Conservation (phyloP, 2,113 vertebrate species). For the Syngnathoides biaculeatus region DNA sequence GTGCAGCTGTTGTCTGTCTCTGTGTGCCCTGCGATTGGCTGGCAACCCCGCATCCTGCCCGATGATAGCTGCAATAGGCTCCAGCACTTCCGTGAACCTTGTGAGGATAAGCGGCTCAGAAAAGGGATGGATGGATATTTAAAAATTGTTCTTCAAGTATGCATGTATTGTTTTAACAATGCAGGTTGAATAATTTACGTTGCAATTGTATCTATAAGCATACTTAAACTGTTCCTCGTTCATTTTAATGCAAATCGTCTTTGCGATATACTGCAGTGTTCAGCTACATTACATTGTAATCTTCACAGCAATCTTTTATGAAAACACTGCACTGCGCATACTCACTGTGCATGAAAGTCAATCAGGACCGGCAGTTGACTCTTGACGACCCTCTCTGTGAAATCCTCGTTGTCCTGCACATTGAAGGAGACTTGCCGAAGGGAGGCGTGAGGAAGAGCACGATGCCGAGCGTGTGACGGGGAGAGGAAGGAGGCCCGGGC, state of each 20-base stretch:
- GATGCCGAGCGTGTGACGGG: conserved; percentile 31
- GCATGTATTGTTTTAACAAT: too few species aligned
- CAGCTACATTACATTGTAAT: neutral
- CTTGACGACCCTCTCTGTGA: conserved; percentile 90
- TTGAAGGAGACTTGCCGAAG: conserved; percentile 78
- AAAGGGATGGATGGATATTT: too few species aligned
- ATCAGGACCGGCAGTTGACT: conserved; percentile 86
- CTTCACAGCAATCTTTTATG: neutral
- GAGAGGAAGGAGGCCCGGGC: conserved; percentile 38
- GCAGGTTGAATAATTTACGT: too few species aligned
- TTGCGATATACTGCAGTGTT: neutral
- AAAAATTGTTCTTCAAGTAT: neutral
- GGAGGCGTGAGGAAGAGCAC: conserved; percentile 31
- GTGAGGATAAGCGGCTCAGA: too few species aligned
- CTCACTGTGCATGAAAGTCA: conserved; percentile 96
- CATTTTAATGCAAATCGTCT: too few species aligned
- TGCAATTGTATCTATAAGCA: too few species aligned
- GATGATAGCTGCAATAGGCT: too few species aligned
- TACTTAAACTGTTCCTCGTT: too few species aligned
- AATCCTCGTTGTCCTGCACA: conserved; percentile 89
- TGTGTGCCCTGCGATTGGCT: too few species aligned
- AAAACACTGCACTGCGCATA: conserved; percentile 31
- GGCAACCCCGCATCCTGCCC: too few species aligned
- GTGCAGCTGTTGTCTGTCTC: too few species aligned
- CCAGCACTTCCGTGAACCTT: too few species aligned